Base-by-base conservation (phyloP, 2,888 invertebrate species). In the Chrysolina haemoptera region DNA sequence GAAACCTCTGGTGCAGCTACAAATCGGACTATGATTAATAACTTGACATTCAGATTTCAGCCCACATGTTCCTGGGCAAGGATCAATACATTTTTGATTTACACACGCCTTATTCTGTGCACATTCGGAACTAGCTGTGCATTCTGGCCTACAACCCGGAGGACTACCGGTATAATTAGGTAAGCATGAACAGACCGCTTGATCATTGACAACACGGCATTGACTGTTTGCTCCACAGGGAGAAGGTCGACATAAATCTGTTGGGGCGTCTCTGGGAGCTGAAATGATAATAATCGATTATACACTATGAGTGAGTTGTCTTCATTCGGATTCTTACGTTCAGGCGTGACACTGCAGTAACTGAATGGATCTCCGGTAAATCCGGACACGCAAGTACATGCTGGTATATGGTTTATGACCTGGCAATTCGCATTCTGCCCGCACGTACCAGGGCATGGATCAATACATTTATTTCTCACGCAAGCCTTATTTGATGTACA, bases 171-270 rank as follows among this genome's bases (percentile, higher is more conserved):
- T 89, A 82, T 91, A 94, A 78, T 91, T 92, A 43, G 90, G 87
- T 72, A 93, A 84, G 84, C 94, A 95, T 46, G 92, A 90, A 83
- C 94, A 95, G 84, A 92, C 90, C 0, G 93, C 85, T 82, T 87
- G 87, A 6, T 76, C 80, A 73, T 87, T 87, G 10, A 86, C 91
- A 83, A 92, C 92, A 59, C 90, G 88, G 83, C 95, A 95, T 82
- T 92, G 91, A 73, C 94, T 91, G 81, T 94, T 95, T 12, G 94
- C 90, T 48, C 94, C 94, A 85, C 95, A 95, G 1, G 94, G 93
- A 27, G 92, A 91, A 50, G 93, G 93, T 83, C 90, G 90, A 81
- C 94, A 94, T 1, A 93, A 93, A 82, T 93, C 90, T 68, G 65
- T 35, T 1, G 85, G 83, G 84, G 89, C 88, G 55, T 76, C 76